A percentile compares a stretch with the other conserved stretches of the same genome.
phyloP scores from a whole-genome alignment of 2,888 invertebrate genomes.

The Antheraea yamamai region DNA sequence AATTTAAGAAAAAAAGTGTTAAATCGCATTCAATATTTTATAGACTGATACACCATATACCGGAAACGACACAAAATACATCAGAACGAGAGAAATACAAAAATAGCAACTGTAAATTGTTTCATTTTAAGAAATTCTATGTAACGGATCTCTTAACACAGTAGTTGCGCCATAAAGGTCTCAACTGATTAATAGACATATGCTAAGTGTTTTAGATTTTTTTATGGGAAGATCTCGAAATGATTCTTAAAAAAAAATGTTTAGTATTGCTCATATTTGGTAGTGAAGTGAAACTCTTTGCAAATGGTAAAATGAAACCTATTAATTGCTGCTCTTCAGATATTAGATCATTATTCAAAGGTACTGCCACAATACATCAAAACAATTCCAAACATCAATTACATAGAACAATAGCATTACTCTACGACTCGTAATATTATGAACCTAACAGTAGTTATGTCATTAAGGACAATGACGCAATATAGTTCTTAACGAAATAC shows the following conservation, averaged over 20 bases:
- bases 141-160: background rate
- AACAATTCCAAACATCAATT: background rate
- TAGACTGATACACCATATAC: background rate
- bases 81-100: background rate
- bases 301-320: background rate
- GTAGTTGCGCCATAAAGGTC: background rate
- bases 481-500: constrained; percentile 38
- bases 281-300: background rate
- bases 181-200: background rate
- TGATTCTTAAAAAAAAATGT: background rate
- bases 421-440: background rate
- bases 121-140: background rate
- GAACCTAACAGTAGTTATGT: constrained; percentile 41
- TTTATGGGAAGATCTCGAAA: background rate
- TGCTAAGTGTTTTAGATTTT: background rate
- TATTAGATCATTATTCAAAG: constrained; percentile 1
- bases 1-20: background rate
- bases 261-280: background rate
- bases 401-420: background rate
- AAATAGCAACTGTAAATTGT: constrained; percentile 5
- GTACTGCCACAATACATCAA: background rate
- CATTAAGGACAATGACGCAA: constrained; percentile 53
- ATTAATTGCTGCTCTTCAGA: background rate
- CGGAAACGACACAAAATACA: background rate
- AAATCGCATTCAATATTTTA: background rate